Conservation (phyloP, 2,888 invertebrate genomes). For the Eilema caniola region DNA sequence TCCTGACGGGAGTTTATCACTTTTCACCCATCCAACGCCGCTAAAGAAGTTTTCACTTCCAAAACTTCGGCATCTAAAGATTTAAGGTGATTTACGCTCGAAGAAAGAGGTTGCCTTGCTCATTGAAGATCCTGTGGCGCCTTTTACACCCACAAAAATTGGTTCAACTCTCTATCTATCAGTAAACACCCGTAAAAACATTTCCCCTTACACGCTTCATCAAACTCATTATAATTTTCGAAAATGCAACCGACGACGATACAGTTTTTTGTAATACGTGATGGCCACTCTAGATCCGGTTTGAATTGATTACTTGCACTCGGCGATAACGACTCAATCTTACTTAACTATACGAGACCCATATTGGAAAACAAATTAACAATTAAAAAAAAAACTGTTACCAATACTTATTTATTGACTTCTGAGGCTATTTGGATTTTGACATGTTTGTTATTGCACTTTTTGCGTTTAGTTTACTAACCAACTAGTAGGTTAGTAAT, state of each 20-base stretch:
- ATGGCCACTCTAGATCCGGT: slow-evolving; percentile 16
- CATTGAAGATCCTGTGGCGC: too few relatives aligned
- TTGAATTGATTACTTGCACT: slow-evolving; percentile 18
- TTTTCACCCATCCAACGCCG: too few relatives aligned
- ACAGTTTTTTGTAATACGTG: slow-evolving; percentile 25
- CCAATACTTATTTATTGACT: slow-evolving; percentile 5
- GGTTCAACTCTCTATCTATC: too few relatives aligned
- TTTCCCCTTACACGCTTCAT: slow-evolving; percentile 3
- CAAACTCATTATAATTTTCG: slow-evolving; percentile 9
- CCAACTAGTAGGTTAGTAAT: background rate
- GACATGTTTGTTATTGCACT: background rate
- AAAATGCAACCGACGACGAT: background rate
- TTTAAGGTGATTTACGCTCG: too few relatives aligned
- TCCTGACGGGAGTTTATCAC: too few relatives aligned
- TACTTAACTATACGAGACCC: background rate
- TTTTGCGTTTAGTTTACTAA: background rate
- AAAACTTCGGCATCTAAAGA: too few relatives aligned
- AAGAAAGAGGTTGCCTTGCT: too few relatives aligned
- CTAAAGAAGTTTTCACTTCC: too few relatives aligned
- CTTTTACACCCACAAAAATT: too few relatives aligned
- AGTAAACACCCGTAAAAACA: too few relatives aligned
- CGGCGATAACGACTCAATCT: slow-evolving; percentile 20
- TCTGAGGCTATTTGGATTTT: background rate
- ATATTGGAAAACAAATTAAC: background rate
- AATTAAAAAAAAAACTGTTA: background rate